Percentiles rank a stretch among this genome's conserved stretches.
Evolutionary conservation across 1,140 invertebrate genomes (phyloP).

Genomic region (Tetraneura akinire): DNA sequence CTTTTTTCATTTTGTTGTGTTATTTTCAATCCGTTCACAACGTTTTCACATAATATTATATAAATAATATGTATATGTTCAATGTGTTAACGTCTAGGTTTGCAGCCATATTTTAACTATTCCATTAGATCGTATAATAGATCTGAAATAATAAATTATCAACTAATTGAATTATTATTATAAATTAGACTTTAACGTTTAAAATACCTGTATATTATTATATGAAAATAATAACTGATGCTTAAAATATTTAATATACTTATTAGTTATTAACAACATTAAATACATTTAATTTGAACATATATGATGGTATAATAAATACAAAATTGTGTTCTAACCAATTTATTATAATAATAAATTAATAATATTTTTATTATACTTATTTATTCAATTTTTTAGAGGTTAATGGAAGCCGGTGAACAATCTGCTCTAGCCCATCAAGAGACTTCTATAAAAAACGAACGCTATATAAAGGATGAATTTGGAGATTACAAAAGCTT

Average conservation of each 20-base stretch:
- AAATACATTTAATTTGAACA: too few species aligned
- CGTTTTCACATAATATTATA: not conserved
- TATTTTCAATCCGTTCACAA: not conserved
- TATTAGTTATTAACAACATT: too few species aligned
- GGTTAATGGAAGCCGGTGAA: constrained; percentile 84
- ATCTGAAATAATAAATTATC: too few species aligned
- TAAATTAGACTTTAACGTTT: too few species aligned
- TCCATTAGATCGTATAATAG: too few species aligned
- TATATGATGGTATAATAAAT: too few species aligned
- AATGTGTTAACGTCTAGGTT: not conserved
- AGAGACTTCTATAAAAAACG: constrained; percentile 29
- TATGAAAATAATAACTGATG: too few species aligned
- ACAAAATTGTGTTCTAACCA: too few species aligned
- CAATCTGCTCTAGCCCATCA: constrained; percentile 73
- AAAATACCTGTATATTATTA: too few species aligned
- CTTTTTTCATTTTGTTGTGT: constrained; percentile 30
- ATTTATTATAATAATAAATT: too few species aligned
- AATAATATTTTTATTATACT: not conserved
- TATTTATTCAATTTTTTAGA: constrained; percentile 63
- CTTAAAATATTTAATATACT: not conserved
- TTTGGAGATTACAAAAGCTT: constrained; percentile 32
- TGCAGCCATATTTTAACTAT: not conserved
- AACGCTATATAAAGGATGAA: constrained; percentile 36
- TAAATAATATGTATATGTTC: not conserved
- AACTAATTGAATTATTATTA: too few species aligned